A percentile compares a stretch with the other conserved stretches of the same genome.
These are phyloP conservation scores for Eira barbara DNA, from an alignment of 2,113 vertebrate species.

Conservation along the genomic window DNA sequence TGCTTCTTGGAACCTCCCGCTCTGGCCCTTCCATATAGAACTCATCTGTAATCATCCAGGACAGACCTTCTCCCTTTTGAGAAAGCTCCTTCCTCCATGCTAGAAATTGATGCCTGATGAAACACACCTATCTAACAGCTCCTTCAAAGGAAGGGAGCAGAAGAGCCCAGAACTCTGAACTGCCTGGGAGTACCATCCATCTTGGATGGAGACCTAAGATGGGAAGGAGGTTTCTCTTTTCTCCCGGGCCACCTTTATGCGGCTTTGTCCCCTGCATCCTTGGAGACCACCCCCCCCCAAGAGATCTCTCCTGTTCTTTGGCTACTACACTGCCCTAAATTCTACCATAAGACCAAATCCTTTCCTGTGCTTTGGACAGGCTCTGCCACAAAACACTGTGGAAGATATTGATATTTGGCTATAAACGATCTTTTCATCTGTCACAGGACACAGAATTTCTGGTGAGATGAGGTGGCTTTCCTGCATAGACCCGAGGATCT, in stretches of 20 bases:
- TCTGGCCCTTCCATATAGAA: background rate
- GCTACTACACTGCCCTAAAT: background rate
- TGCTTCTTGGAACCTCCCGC: background rate
- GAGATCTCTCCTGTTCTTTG: background rate
- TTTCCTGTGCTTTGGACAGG: background rate
- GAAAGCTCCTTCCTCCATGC: background rate
- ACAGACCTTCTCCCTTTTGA: background rate
- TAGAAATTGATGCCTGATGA: background rate
- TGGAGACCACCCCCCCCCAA: background rate
- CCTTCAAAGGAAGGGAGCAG: background rate
- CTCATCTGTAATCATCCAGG: background rate
- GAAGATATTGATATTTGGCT: constrained; percentile 1
- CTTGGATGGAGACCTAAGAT: background rate
- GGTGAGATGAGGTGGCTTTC: background rate
- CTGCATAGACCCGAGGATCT: background rate
- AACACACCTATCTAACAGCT: constrained; percentile 5
- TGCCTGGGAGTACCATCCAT: background rate
- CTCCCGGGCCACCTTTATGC: background rate
- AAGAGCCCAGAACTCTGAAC: background rate
- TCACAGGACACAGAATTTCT: background rate
- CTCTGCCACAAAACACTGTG: constrained; percentile 23
- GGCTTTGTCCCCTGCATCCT: background rate
- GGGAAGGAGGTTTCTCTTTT: background rate
- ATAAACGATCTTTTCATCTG: constrained; percentile 28
- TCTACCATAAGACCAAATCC: background rate